These are phyloP conservation scores for Crotalus helleri DNA, from an alignment of 2,113 vertebrate species.

Conservation along the genomic window DNA sequence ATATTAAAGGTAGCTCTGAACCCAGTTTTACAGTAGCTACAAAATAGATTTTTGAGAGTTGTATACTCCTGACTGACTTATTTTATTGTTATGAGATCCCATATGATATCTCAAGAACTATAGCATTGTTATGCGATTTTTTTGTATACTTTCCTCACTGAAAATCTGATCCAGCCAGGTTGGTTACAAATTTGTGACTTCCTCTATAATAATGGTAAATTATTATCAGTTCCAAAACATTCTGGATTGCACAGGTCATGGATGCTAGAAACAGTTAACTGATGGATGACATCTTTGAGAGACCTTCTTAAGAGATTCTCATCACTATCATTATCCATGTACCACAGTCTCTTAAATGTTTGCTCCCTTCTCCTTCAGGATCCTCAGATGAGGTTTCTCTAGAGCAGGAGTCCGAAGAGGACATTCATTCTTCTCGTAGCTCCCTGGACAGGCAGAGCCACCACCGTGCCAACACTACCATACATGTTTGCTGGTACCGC, in stretches of 20 bases:
- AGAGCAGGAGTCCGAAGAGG: slow-evolving; percentile 89
- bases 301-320: background rate
- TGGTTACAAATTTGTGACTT: background rate
- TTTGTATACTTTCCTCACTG: background rate
- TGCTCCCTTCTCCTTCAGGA: slow-evolving; percentile 72
- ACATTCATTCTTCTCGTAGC: slow-evolving; percentile 75
- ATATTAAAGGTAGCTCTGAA: background rate
- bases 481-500: slow-evolving; percentile 97
- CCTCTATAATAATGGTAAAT: background rate
- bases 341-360: slow-evolving; percentile 32
- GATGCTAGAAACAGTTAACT: background rate
- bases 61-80: background rate
- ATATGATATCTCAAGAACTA: background rate
- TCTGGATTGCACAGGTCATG: background rate
- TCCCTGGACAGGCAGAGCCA: slow-evolving; percentile 85
- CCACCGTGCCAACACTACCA: slow-evolving; percentile 87
- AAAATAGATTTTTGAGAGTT: slow-evolving; percentile 6
- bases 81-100: background rate
- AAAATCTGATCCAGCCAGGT: background rate
- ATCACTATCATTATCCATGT: slow-evolving; percentile 10
- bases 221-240: background rate
- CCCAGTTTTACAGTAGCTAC: background rate
- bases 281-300: background rate
- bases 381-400: slow-evolving; percentile 82
- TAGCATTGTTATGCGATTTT: background rate